Base-by-base conservation (phyloP, 2,888 invertebrate species). In the Anthophora plumipes region DNA sequence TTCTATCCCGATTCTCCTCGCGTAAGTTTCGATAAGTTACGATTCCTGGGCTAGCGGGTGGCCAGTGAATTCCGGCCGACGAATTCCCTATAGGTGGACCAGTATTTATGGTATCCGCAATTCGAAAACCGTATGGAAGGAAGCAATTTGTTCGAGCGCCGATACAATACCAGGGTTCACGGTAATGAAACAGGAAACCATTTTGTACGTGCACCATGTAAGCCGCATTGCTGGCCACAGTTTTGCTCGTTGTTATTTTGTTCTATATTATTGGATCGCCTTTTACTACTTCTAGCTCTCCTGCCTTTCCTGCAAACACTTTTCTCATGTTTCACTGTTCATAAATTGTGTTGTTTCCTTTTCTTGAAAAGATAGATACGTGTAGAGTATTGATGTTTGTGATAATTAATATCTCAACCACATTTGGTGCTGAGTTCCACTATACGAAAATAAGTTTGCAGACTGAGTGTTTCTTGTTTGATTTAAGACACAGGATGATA, bases 71-170 rank as follows among this genome's bases (percentile, higher is more conserved):
- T 79, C 79, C 78, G 70, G 60, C 66, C 83, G 73, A 80, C 80
- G 83, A 85, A 86, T 86, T 84, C 75, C 75, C 77, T 69, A 37
- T 74, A 80, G 77, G 57, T 66, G 73, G 70, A 25, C 52, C 60
- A 60, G 57, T 85, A 86, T 86, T 86, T 86, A 86, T 83, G 84
- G 84, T 77, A 77, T 76, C 80, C 77, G 86, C 84, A 77, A 84
- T 86, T 83, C 83, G 80, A 80, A 84, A 84, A 86, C 74, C 82
- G 77, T 76, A 80, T 72, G 78, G 80, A 74, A 80, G 86, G 79
- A 85, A 85, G 86, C 83, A 86, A 84, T 86, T 86, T 79, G 86
- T 83, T 83, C 73, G 78, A 55, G 57, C 64, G 64, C 70, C 83
- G 68, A 83, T 84, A 78, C 86, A 78, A 86, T 78, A 82, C 77